Conservation (phyloP, 2,113 vertebrate genomes). For the Sander vitreus region DNA sequence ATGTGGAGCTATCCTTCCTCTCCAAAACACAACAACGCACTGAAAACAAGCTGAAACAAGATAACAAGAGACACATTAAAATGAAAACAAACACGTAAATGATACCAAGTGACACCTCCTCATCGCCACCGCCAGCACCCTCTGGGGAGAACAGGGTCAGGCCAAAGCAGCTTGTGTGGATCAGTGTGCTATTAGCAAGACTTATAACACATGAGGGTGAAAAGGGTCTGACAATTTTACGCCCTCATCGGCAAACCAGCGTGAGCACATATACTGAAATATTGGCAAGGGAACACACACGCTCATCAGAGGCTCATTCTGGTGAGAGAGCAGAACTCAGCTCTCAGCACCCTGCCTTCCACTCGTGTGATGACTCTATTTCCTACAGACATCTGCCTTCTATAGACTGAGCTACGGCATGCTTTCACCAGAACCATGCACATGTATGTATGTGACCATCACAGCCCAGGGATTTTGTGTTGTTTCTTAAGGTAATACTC, state of each 20-base stretch:
- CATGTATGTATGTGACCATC: not conserved
- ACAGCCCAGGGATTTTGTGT: not conserved
- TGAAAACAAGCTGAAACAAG: constrained; percentile 17
- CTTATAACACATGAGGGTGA: constrained; percentile 77
- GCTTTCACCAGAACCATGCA: not conserved
- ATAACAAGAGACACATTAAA: constrained; percentile 19
- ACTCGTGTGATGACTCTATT: constrained; percentile 65
- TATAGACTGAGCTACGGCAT: not conserved
- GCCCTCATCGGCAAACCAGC: constrained; percentile 59
- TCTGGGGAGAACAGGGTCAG: constrained; percentile 39
- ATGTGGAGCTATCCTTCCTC: constrained; percentile 29
- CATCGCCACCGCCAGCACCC: not conserved
- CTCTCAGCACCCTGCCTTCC: constrained; percentile 67
- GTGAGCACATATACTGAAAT: constrained; percentile 45
- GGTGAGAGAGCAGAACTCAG: constrained; percentile 38
- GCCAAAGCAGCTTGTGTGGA: constrained; percentile 61
- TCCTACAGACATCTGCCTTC: constrained; percentile 31
- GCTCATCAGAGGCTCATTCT: constrained; percentile 28
- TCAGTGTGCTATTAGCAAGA: constrained; percentile 77
- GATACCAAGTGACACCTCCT: constrained; percentile 37
- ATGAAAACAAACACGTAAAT: constrained; percentile 31
- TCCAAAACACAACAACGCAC: not conserved
- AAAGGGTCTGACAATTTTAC: constrained; percentile 74
- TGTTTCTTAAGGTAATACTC: not conserved
- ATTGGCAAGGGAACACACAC: constrained; percentile 31